phyloP scores from a whole-genome alignment of 1,140 invertebrate species.

The Mycetomoellerius zeteki region DNA sequence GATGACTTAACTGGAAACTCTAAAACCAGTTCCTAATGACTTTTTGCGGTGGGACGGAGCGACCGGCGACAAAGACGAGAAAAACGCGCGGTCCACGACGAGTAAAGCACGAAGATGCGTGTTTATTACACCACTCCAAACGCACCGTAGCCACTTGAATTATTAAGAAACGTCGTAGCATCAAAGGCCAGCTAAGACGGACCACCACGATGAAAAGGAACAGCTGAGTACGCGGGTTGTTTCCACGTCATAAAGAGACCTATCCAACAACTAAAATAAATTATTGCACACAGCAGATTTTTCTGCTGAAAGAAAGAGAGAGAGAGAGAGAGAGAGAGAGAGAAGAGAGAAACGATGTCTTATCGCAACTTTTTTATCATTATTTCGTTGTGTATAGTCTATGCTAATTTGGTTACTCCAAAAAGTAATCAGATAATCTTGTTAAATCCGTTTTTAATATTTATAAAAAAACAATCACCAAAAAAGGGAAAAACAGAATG shows the following conservation, averaged over 20 bases:
- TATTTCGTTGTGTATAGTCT: background rate
- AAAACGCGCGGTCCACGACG: conserved; percentile 56
- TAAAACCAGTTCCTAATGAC: conserved; percentile 75
- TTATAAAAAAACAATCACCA: background rate
- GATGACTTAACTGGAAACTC: conserved; percentile 75
- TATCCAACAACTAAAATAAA: conserved; percentile 33
- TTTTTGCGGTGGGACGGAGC: conserved; percentile 66
- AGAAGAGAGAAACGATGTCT: background rate
- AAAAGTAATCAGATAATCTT: background rate
- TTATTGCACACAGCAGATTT: conserved; percentile 15
- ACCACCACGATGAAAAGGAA: conserved; percentile 32
- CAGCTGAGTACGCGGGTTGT: background rate
- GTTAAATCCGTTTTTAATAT: too few species aligned
- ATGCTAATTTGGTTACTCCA: background rate
- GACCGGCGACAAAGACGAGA: conserved; percentile 62
- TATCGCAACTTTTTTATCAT: background rate
- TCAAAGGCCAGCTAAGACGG: conserved; percentile 27
- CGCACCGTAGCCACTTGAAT: conserved; percentile 53
- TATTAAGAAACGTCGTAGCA: conserved; percentile 58
- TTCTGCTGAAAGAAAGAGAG: background rate
- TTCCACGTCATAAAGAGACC: conserved; percentile 11
- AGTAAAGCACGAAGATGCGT: conserved; percentile 63
- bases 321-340: background rate
- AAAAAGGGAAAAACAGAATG: too few species aligned
- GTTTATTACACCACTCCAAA: conserved; percentile 67